Base-by-base conservation (phyloP, 1,140 invertebrate genomes). In the Lucilia cuprina region DNA sequence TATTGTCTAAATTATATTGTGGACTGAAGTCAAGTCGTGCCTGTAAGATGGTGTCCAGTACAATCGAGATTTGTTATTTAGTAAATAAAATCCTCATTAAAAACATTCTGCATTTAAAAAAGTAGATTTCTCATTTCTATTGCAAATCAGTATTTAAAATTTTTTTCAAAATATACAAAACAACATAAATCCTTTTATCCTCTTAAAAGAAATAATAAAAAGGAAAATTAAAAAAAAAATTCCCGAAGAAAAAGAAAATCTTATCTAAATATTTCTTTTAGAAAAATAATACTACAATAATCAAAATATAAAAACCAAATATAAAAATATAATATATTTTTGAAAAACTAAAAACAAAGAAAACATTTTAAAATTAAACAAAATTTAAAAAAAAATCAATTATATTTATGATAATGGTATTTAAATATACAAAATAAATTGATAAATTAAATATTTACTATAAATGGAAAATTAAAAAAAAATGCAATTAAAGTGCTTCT, bases 401-500 rank as follows among this genome's bases (percentile, higher is more conserved):
- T 41, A 41, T 41, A 60, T n/a, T 60, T 60, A n/a, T 60, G 14
- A 60, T 41, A 60, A 60, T 60, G 19, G 7, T 70, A 70, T 70
- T 70, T 70, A 70, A 25, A 10, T 70, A 9, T 70, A n/a, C 17
- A 70, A 17, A 70, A 21, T 21, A 70, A 70, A 70, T 41, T 41
- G 41, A 41, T 41, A 70, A 70, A 21, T 25, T 21, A 70, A 70
- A 70, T n/a, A 70, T 70, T 12, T 9, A 70, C 21, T 70, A 21
- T 7, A 70, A 19, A 65, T 19, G 13, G 17, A 70, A 80, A 80
- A 80, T 21, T 49, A 78, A 19, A 78, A 78, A 14, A 77, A 77
- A 41, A 49, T 82, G 82, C 82, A 82, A 82, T 25, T 19, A 65
- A 82, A 82, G 82, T 82, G 82, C 60, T 82, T 82, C 82, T 78